A percentile compares a stretch with the other conserved stretches of the same genome.
phyloP scores from a whole-genome alignment of 2,797 vertebrate genomes.

The Otolemur crassicaudatus region DNA sequence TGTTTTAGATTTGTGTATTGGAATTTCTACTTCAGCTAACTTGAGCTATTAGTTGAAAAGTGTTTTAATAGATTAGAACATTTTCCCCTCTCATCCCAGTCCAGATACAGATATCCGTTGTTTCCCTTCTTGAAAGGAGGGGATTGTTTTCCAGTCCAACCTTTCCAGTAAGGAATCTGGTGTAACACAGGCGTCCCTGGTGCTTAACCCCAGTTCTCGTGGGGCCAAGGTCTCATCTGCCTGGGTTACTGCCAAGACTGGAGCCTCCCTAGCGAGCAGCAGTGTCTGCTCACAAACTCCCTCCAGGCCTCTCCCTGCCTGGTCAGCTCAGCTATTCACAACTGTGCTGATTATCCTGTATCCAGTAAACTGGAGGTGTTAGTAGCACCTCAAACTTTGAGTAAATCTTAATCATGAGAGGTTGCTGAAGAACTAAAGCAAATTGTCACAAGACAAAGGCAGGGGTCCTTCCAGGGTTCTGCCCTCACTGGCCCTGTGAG shows the following conservation, averaged over 20 bases:
- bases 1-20: background rate
- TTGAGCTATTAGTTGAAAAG: background rate
- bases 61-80: background rate
- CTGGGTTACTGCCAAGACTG: background rate
- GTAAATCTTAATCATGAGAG: background rate
- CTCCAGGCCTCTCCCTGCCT: background rate
- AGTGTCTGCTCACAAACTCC: background rate
- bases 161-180: background rate
- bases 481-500: background rate
- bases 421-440: constrained; percentile 28
- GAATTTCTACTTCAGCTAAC: background rate
- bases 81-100: background rate
- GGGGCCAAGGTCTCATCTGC: background rate
- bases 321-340: background rate
- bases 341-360: background rate
- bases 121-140: background rate
- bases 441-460: background rate
- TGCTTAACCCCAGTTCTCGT: background rate
- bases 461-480: background rate
- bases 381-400: background rate
- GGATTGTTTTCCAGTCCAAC: background rate
- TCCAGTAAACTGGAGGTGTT: background rate
- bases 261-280: background rate
- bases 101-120: background rate
- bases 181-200: background rate